A percentile compares a stretch with the other conserved stretches of the same genome.
Conservation (phyloP, 1,140 invertebrate genomes). For the Eufriesea mexicana region DNA sequence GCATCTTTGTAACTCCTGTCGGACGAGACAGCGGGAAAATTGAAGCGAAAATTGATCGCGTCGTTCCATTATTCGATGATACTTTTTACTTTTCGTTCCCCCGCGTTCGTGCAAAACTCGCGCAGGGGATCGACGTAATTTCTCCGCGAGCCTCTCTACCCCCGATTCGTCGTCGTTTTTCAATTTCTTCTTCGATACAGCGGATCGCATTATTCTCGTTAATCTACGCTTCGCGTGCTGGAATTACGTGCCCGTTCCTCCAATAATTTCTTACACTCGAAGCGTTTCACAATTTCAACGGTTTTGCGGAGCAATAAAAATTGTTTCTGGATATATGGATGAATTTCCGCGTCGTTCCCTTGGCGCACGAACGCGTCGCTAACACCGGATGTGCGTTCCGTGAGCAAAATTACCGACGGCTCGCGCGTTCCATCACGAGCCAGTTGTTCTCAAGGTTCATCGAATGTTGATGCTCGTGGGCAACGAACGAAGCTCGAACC, state of each 20-base stretch:
- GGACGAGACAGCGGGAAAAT: background rate
- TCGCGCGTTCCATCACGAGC: slow-evolving; percentile 50
- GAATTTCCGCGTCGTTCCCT: slow-evolving; percentile 8
- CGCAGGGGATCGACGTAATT: slow-evolving; percentile 7
- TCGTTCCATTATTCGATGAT: slow-evolving; percentile 21
- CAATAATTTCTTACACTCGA: slow-evolving; percentile 11
- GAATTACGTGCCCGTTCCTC: slow-evolving; percentile 18
- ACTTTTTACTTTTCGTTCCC: background rate
- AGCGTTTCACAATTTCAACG: slow-evolving; percentile 22
- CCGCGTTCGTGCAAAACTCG: background rate
- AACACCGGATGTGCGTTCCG: slow-evolving; percentile 48
- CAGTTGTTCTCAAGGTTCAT: slow-evolving; percentile 30
- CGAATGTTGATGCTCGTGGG: background rate
- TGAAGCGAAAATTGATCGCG: slow-evolving; percentile 35
- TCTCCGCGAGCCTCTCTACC: background rate
- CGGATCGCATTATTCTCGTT: slow-evolving; percentile 33
- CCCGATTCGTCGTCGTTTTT: slow-evolving; percentile 10
- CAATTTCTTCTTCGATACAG: slow-evolving; percentile 16
- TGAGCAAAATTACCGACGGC: slow-evolving; percentile 48
- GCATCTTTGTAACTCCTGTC: slow-evolving; percentile 9
- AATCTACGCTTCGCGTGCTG: slow-evolving; percentile 35
- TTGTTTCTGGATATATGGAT: slow-evolving; percentile 28
- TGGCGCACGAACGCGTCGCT: background rate
- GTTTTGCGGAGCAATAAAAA: slow-evolving; percentile 20
- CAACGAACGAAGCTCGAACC: background rate